Conservation (phyloP, 2,113 vertebrate genomes). For the Elephas maximus region DNA sequence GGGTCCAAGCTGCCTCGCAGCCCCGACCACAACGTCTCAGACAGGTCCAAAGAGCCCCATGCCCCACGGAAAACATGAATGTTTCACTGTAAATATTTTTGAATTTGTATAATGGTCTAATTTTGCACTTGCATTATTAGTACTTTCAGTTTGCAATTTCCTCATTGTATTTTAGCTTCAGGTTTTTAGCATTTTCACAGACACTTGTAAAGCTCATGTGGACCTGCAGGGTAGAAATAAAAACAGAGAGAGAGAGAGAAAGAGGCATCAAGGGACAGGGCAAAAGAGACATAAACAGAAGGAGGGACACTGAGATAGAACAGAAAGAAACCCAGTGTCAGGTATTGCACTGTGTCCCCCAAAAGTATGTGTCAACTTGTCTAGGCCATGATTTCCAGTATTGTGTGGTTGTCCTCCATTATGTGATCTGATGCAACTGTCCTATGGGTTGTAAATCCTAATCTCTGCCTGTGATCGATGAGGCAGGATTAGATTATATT, state of each 20-base stretch:
- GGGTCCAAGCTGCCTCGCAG: background rate
- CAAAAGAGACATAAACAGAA: background rate
- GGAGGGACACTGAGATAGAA: background rate
- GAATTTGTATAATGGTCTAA: background rate
- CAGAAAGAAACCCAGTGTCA: background rate
- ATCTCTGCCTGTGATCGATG: too few relatives aligned
- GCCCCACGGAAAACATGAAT: fast-evolving
- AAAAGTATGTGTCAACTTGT: too few relatives aligned
- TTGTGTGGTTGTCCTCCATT: too few relatives aligned
- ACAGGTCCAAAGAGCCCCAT: background rate
- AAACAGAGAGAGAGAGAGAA: background rate
- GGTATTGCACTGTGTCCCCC: too few relatives aligned
- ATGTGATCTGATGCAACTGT: too few relatives aligned
- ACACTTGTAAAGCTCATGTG: background rate
- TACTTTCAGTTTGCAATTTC: background rate
- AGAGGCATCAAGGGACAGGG: background rate
- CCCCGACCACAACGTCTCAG: background rate
- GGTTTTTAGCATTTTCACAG: background rate
- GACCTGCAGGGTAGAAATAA: background rate
- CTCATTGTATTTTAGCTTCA: background rate
- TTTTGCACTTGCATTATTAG: background rate
- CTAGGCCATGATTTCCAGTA: too few relatives aligned
- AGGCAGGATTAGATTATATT: too few relatives aligned
- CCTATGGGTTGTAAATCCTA: too few relatives aligned
- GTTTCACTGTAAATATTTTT: background rate